A percentile compares a stretch with the other conserved stretches of the same genome.
phyloP scores from a whole-genome alignment of 2,797 vertebrate species.

The Pseudochirops cupreus region DNA sequence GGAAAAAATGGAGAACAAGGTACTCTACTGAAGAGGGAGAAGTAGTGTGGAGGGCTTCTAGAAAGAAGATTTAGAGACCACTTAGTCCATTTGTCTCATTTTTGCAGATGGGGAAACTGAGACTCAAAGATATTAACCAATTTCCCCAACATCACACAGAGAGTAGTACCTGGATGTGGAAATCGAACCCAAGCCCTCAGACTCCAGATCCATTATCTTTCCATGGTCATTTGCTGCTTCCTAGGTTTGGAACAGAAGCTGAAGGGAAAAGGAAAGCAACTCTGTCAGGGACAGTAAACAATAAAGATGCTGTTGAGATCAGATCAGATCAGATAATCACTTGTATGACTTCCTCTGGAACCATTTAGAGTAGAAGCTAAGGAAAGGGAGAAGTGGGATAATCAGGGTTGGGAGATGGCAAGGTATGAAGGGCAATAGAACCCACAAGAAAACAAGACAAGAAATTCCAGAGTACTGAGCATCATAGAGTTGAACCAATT shows the following conservation, averaged over 20 bases:
- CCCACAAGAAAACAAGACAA: background rate
- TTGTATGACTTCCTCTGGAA: background rate
- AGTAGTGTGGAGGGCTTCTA: background rate
- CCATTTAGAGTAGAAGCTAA: background rate
- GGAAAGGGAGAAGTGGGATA: background rate
- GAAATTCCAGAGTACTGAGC: background rate
- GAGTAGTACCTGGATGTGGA: background rate
- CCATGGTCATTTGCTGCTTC: background rate
- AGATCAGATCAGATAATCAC: background rate
- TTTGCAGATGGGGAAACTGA: background rate
- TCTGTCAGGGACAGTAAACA: background rate
- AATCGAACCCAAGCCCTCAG: background rate
- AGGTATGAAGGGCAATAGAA: background rate
- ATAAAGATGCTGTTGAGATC: background rate
- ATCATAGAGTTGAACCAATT: background rate
- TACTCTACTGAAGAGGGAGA: background rate
- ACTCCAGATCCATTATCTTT: background rate
- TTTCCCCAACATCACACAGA: background rate
- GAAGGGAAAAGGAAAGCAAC: background rate
- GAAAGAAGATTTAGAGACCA: background rate
- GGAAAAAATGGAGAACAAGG: background rate
- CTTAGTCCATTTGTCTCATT: background rate
- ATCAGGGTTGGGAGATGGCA: background rate
- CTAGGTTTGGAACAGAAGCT: background rate
- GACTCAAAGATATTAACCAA: background rate